Percentiles rank a stretch among this genome's conserved stretches.
phyloP scores from a whole-genome alignment of 2,888 invertebrate genomes.

The Troides oblongomaculatus region DNA sequence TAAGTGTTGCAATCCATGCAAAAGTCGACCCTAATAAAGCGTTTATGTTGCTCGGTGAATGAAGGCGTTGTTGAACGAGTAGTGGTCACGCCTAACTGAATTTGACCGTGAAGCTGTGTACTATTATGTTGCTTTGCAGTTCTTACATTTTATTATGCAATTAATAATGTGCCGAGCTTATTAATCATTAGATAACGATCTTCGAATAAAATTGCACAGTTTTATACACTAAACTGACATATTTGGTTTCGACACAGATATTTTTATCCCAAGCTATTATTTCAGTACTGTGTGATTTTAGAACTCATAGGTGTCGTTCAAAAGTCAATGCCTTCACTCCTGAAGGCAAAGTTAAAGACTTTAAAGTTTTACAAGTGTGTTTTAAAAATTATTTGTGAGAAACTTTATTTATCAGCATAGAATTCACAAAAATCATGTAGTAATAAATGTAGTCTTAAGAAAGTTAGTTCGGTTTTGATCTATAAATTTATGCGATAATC shows the following conservation, averaged over 20 bases:
- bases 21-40: constrained; percentile 17
- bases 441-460: too few relatives aligned
- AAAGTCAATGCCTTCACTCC: too few relatives aligned
- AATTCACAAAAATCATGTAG: too few relatives aligned
- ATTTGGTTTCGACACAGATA: neutral
- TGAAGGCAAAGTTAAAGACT: neutral
- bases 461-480: too few relatives aligned
- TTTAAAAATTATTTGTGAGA: neutral
- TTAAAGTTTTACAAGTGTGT: neutral
- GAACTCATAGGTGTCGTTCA: neutral
- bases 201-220: neutral
- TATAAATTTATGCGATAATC: too few relatives aligned
- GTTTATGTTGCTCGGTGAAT: constrained; percentile 9
- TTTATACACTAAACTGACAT: neutral
- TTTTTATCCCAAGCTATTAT: neutral
- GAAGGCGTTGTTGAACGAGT: constrained; percentile 18
- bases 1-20: constrained; percentile 3
- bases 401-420: neutral
- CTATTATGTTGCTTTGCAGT: neutral
- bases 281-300: neutral
- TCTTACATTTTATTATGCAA: constrained; percentile 1
- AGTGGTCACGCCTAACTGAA: constrained; percentile 6
- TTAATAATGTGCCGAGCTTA: constrained; percentile 6
- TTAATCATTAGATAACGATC: constrained; percentile 3
- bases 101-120: constrained; percentile 9